phyloP scores from a whole-genome alignment of 2,797 vertebrate species.

The Gadopsis marmoratus region DNA sequence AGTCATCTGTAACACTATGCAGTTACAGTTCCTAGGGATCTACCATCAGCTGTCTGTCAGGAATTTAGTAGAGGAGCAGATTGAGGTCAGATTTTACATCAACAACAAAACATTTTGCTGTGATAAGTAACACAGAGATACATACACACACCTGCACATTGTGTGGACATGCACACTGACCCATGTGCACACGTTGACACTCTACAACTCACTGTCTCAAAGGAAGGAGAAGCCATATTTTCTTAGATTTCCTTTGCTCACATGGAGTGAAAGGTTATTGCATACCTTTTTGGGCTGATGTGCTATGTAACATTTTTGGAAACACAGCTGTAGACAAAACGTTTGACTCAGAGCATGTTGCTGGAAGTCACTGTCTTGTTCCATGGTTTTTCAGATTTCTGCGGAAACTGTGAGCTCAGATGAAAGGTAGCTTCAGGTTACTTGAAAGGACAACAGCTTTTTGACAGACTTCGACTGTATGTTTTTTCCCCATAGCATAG shows the following conservation, averaged over 20 bases:
- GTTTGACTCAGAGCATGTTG: neutral
- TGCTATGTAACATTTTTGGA: neutral
- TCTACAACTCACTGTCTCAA: too few species aligned
- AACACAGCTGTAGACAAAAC: neutral
- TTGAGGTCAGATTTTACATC: neutral
- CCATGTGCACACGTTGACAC: neutral
- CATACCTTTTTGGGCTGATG: too few species aligned
- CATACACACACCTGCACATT: neutral
- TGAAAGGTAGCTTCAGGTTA: neutral
- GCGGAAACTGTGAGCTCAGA: neutral
- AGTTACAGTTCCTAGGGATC: neutral
- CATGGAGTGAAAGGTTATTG: neutral
- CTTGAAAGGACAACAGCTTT: neutral
- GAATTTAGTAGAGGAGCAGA: too few species aligned
- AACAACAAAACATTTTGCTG: neutral
- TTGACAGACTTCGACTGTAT: neutral
- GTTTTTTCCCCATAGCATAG: neutral
- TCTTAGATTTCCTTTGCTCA: neutral
- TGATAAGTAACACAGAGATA: constrained; percentile 1
- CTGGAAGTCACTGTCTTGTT: neutral
- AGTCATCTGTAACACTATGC: too few species aligned
- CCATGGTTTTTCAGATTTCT: neutral
- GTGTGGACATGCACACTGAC: neutral
- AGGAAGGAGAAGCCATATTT: neutral
- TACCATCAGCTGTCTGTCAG: neutral